Percentiles rank a stretch among this genome's conserved stretches.
These are phyloP conservation scores for Dynastes hyllus DNA, from an alignment of 2,888 invertebrate genomes.

Conservation along the genomic window DNA sequence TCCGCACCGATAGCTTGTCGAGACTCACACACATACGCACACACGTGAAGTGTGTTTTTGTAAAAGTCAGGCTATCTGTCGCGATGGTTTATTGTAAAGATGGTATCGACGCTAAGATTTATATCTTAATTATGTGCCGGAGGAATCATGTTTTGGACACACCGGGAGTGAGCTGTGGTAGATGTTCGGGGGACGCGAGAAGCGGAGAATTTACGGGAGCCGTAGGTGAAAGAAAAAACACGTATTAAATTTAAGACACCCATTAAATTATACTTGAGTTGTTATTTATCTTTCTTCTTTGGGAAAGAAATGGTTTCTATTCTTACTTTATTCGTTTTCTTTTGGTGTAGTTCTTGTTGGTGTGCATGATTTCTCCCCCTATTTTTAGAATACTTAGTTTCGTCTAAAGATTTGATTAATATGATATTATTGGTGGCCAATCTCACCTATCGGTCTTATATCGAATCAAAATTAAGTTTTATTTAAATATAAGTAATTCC, in stretches of 20 bases:
- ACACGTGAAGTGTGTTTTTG: constrained; percentile 33
- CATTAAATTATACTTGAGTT: constrained; percentile 32
- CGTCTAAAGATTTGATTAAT: not conserved
- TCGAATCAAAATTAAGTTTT: too few relatives aligned
- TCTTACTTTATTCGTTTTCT: not conserved
- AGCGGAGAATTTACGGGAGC: constrained; percentile 48
- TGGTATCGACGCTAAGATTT: constrained; percentile 53
- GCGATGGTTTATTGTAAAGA: constrained; percentile 50
- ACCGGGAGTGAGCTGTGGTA: not conserved
- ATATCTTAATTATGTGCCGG: constrained; percentile 53
- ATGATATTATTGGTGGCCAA: too few relatives aligned
- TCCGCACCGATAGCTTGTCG: not conserved
- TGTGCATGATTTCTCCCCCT: not conserved
- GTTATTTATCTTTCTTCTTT: constrained; percentile 28
- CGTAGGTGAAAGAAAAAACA: constrained; percentile 32
- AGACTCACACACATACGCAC: not conserved
- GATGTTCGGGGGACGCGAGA: not conserved
- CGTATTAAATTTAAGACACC: constrained; percentile 38
- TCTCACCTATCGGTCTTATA: too few relatives aligned
- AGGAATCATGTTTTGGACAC: constrained; percentile 39
- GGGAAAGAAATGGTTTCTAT: not conserved
- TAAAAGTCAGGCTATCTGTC: constrained; percentile 40
- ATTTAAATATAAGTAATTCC: too few relatives aligned
- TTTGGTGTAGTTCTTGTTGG: not conserved
- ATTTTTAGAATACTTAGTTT: not conserved